Evolutionary conservation across 1,140 invertebrate genomes (phyloP), one percentile per base, ranked within the genome.

Genomic region (Bombus cullumanus): DNA sequence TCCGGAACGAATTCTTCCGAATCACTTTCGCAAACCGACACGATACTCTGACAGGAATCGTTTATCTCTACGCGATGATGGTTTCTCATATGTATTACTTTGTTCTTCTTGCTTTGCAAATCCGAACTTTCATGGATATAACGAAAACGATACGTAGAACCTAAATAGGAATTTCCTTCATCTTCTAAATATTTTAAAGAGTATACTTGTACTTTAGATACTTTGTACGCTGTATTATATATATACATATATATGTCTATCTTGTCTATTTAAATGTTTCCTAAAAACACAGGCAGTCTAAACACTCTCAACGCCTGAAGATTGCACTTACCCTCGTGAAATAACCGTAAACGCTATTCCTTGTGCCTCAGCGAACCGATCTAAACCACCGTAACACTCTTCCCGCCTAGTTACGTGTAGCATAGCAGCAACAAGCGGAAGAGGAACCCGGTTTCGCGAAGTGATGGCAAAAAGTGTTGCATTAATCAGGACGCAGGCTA

Each of bases 381-480:
- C 66, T 22, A 22, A 53, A 53, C 47, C 47, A 53, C 0, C 68
- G 9, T 18, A 39, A 69, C 68, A 28, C 28, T 34, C 13, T 59
- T 13, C 8, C 31, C 12, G 28, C 4, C 22, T 47, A 53, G 73
- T 9, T 43, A 37, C 34, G 62, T 53, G 18, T 53, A 53, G 5
- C 8, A n/a, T 5, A 64, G 62, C 18, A 37, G 8, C 3, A 39
- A 22, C 34, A 34, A 25, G 31, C 47, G 34, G 47, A 34, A 31
- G 47, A 53, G 22, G 74, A 22, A 31, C 74, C 47, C 10, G 31
- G 47, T 25, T 6, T 12, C 3, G 57, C 28, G 15, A 78, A 25
- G 37, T 4, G 39, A 62, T 34, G 66, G 64, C 25, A 53, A 81
- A 69, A 72, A 82, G 53, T 43, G 57, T 41, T 34, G 25, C 81